Conservation (phyloP, 2,888 invertebrate genomes). For the Mythimna impura region DNA sequence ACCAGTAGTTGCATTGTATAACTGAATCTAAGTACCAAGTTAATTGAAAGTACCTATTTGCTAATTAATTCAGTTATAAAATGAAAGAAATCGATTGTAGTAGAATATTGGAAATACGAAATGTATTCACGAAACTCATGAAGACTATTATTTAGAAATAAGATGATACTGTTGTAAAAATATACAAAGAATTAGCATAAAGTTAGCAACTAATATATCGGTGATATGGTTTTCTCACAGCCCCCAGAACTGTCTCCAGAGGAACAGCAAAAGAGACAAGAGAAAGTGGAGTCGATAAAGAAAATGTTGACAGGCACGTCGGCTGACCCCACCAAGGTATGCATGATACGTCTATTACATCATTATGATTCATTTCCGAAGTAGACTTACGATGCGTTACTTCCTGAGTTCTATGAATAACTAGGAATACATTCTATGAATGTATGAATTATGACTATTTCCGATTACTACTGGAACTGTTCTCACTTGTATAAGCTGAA, state of each 20-base stretch:
- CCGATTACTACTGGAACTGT: slow-evolving; percentile 40
- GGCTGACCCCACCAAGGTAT: slow-evolving; percentile 86
- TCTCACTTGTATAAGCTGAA: slow-evolving; percentile 30
- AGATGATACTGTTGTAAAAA: neutral
- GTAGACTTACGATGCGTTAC: slow-evolving; percentile 52
- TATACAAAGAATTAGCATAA: neutral
- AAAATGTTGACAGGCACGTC: slow-evolving; percentile 95
- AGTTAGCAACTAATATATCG: neutral
- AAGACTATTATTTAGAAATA: too few relatives aligned
- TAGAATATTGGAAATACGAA: neutral
- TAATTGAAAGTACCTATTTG: neutral
- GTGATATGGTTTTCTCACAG: slow-evolving; percentile 74
- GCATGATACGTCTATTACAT: slow-evolving; percentile 40
- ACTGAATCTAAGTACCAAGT: slow-evolving; percentile 20
- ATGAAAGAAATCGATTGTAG: neutral
- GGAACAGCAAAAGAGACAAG: slow-evolving; percentile 95
- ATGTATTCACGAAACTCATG: neutral
- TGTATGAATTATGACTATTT: slow-evolving; percentile 57
- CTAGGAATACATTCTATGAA: slow-evolving; percentile 49
- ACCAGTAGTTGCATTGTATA: slow-evolving; percentile 15
- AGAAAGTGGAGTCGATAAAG: slow-evolving; percentile 97
- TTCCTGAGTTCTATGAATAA: slow-evolving; percentile 54
- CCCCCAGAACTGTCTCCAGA: slow-evolving; percentile 96
- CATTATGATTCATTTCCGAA: slow-evolving; percentile 47
- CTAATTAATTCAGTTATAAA: neutral